A percentile compares a stretch with the other conserved stretches of the same genome.
These are phyloP conservation scores for Geococcyx californianus DNA, from an alignment of 2,113 vertebrate genomes.

Conservation along the genomic window DNA sequence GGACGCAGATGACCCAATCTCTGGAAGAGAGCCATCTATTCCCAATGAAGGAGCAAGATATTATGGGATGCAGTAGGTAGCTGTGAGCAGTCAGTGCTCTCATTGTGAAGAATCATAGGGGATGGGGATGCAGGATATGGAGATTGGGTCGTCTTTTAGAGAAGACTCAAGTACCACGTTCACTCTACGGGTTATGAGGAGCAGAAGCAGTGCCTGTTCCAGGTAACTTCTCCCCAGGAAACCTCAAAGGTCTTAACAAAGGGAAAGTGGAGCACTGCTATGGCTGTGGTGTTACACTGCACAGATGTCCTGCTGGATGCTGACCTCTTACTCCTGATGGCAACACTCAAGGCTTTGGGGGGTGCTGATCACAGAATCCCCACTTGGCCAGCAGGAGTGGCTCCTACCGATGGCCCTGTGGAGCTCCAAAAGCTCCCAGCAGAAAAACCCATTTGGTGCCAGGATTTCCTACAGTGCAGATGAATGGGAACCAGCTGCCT, in stretches of 20 bases:
- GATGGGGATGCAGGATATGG: too few species aligned
- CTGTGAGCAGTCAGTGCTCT: not conserved
- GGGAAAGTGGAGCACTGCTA: not conserved
- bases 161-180: too few species aligned
- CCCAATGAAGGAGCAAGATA: not conserved
- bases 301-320: not conserved
- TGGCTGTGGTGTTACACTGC: rapidly evolving
- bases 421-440: not conserved
- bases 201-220: rapidly evolving
- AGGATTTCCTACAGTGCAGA: not conserved
- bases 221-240: not conserved
- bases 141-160: too few species aligned
- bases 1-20: not conserved
- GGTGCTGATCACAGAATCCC: not conserved
- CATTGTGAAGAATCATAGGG: too few species aligned
- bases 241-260: not conserved
- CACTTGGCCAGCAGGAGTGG: not conserved
- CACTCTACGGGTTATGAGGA: rapidly evolving
- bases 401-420: not conserved
- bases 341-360: not conserved
- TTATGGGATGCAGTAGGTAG: not conserved
- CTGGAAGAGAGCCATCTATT: not conserved
- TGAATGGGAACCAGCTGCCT: not conserved
- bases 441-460: not conserved
- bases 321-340: not conserved